Base-by-base conservation (phyloP, 2,113 vertebrate genomes). In the Neoarius graeffei region DNA sequence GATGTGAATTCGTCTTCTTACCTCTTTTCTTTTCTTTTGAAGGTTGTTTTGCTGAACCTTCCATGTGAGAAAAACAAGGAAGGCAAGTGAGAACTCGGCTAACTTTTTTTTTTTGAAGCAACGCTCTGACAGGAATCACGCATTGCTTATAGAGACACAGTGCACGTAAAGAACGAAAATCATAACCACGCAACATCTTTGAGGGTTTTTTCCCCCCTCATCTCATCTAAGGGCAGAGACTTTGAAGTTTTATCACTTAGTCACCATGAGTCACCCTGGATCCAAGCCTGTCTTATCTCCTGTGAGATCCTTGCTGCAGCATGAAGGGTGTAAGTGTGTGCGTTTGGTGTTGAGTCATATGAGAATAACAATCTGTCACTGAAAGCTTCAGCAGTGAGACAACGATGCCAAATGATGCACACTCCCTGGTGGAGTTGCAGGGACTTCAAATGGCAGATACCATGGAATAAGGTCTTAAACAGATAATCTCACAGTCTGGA, bases 211-310 rank as follows among this genome's bases (percentile, higher is more conserved):
- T 30, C 35, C 35, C 35, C 2, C 4, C 42, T 42, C 42, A 42
- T 42, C 42, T 57, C 27, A 30, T 84, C 48, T 20, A 6, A 56
- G 23, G 6, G 13, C n/a, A 66, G 17, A 57, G 35, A 60, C 66
- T 84, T 84, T 54, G 50, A 79, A 13, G 74, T 79, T 80, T 67
- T 35, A 60, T 62, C 71, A 48, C 69, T 85, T 76, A 60, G 54
- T n/a, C 71, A 52, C 27, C 56, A 35, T 77, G 57, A 77, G 69
- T 62, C 69, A 79, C 73, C n/a, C 67, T 60, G 57, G 27, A 74
- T 74, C 54, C 27, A 60, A 86, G 60, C 66, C 74, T 66, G 67
- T 13, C 52, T 69, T 86, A 52, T 64, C 59, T 79, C 85, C 48
- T 50, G 71, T 14, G 73, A n/a, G 71, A 19, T 52, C 5, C 50